phyloP scores from a whole-genome alignment of 2,797 vertebrate species.

The Taenioides sp. region DNA sequence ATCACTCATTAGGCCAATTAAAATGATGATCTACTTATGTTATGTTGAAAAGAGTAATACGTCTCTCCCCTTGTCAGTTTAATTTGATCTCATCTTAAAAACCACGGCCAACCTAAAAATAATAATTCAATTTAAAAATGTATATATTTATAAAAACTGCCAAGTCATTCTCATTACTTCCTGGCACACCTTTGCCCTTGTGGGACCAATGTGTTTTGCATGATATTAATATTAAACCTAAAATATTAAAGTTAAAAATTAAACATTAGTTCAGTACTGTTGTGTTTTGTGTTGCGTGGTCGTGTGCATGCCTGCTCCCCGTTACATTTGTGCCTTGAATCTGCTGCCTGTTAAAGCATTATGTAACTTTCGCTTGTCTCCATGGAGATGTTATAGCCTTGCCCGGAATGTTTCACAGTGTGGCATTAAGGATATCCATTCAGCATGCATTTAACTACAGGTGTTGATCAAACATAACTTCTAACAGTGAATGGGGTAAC shows the following conservation, averaged over 20 bases:
- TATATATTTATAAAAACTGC: neutral
- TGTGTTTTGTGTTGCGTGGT: slow-evolving; percentile 47
- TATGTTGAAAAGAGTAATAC: no score
- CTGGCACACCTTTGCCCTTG: neutral
- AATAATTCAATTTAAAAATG: no score
- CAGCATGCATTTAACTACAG: no score
- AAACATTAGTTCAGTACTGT: slow-evolving; percentile 44
- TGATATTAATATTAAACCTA: slow-evolving; percentile 27
- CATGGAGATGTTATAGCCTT: slow-evolving; percentile 19
- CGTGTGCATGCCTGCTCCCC: slow-evolving; percentile 40
- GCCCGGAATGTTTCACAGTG: no score
- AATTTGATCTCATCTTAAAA: no score
- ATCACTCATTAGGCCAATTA: no score
- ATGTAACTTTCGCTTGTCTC: neutral
- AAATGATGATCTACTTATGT: no score
- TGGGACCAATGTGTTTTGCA: neutral
- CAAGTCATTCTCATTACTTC: neutral
- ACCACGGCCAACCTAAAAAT: no score
- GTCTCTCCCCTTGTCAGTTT: no score
- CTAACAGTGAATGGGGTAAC: no score
- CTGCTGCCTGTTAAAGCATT: neutral
- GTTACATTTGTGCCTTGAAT: slow-evolving; percentile 15
- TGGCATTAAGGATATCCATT: no score
- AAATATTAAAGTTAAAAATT: slow-evolving; percentile 37
- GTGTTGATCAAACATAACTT: no score